Conservation (phyloP, 1,140 invertebrate species). For the Drosophila bocki region DNA sequence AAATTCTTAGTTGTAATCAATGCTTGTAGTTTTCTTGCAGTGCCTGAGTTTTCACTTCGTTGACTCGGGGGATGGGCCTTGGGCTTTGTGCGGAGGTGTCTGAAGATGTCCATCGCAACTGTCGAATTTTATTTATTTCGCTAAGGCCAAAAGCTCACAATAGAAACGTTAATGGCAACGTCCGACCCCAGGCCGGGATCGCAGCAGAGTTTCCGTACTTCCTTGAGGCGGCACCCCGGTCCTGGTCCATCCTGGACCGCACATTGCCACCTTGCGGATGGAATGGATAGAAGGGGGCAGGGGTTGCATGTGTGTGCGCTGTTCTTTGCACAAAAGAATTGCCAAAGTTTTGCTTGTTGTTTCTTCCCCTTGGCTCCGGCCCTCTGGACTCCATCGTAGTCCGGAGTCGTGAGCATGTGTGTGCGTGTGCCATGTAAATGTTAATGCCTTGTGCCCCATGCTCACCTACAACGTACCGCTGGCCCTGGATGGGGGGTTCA, state of each 20-base stretch:
- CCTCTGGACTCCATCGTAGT: slow-evolving; percentile 3
- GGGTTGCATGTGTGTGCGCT: slow-evolving; percentile 18
- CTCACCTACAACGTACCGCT: slow-evolving; percentile 69
- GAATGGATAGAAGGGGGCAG: slow-evolving; percentile 23
- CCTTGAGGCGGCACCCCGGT: slow-evolving; percentile 64
- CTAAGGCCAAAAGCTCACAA: slow-evolving; percentile 81
- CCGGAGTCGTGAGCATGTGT: slow-evolving; percentile 19
- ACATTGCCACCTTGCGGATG: slow-evolving; percentile 49
- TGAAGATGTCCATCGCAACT: slow-evolving; percentile 67
- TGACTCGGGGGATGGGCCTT: slow-evolving; percentile 1
- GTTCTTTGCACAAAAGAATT: slow-evolving; percentile 68
- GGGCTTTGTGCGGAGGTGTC: slow-evolving; percentile 35
- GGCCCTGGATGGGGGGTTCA: slow-evolving; percentile 12
- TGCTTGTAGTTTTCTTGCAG: slow-evolving; percentile 15
- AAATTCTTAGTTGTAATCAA: not conserved
- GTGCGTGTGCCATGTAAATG: slow-evolving; percentile 78
- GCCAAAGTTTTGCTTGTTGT: slow-evolving; percentile 78
- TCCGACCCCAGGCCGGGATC: slow-evolving; percentile 32
- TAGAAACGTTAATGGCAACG: slow-evolving; percentile 80
- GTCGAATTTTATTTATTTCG: slow-evolving; percentile 83
- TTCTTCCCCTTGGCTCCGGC: slow-evolving; percentile 27
- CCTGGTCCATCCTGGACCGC: slow-evolving; percentile 45
- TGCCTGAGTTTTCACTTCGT: slow-evolving; percentile 20
- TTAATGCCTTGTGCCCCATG: slow-evolving; percentile 76
- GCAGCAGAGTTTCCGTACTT: slow-evolving; percentile 75